A percentile compares a stretch with the other conserved stretches of the same genome.
Evolutionary conservation across 2,888 invertebrate species (phyloP).

Genomic region (Eupithecia centaureata): DNA sequence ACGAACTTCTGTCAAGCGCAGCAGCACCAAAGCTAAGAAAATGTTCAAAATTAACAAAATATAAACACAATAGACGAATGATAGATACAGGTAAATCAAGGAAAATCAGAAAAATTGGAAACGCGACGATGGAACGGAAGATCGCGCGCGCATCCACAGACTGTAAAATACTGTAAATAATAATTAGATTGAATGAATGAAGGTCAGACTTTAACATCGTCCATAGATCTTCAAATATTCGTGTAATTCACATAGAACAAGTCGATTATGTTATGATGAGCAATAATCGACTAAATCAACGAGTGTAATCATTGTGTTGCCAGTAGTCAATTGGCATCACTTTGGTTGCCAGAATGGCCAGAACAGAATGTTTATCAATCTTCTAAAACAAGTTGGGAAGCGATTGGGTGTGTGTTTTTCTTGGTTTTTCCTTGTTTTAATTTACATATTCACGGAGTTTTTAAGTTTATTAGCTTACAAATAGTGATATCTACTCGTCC

Average conservation of each 20-base stretch:
- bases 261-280: too few species aligned
- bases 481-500: not conserved
- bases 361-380: too few species aligned
- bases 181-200: conserved; percentile 2
- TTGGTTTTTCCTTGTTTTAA: not conserved
- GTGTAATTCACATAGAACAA: too few species aligned
- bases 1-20: conserved; percentile 10
- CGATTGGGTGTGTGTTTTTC: too few species aligned
- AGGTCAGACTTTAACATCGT: not conserved
- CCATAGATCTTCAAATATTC: too few species aligned
- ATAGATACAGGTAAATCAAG: conserved; percentile 15
- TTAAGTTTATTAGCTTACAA: not conserved
- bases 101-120: conserved; percentile 55
- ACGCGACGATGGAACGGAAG: conserved; percentile 63
- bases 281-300: too few species aligned
- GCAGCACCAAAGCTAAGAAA: conserved; percentile 15
- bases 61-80: conserved; percentile 13
- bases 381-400: too few species aligned
- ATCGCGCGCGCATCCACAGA: conserved; percentile 15
- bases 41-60: conserved; percentile 17
- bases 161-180: not conserved
- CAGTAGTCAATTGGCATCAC: too few species aligned
- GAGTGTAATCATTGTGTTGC: too few species aligned
- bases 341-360: too few species aligned
- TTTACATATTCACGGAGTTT: not conserved